phyloP scores from a whole-genome alignment of 2,113 vertebrate genomes.

The Polyodon spathula region DNA sequence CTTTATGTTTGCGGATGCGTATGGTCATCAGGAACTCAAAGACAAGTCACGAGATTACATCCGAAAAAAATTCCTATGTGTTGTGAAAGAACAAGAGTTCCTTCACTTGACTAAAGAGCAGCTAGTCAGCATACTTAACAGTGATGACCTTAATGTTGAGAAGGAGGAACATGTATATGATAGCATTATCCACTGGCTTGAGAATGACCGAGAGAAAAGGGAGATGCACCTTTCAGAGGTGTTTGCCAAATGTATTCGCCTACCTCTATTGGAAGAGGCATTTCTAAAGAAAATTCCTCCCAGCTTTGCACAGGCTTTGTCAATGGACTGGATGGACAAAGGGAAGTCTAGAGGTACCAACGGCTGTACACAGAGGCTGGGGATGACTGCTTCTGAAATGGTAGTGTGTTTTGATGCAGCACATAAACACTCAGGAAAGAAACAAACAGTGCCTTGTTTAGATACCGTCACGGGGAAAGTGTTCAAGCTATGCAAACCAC shows the following conservation, averaged over 20 bases:
- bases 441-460: conserved; percentile 98
- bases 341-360: conserved; percentile 69
- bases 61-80: conserved; percentile 91
- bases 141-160: conserved; percentile 93
- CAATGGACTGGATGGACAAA: conserved; percentile 75
- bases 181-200: conserved; percentile 93
- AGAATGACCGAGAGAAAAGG: conserved; percentile 74
- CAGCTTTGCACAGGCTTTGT: conserved; percentile 75
- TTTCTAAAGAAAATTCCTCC: conserved; percentile 85
- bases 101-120: conserved; percentile 93
- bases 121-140: conserved; percentile 88
- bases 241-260: conserved; percentile 91
- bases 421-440: conserved; percentile 99
- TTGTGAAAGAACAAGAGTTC: conserved; percentile 93
- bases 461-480: conserved; percentile 86
- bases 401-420: conserved; percentile 97
- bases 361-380: conserved; percentile 85
- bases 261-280: conserved; percentile 86
- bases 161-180: conserved; percentile 95
- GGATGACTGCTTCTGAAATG: conserved; percentile 98
- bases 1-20: conserved; percentile 96
- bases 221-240: conserved; percentile 79
- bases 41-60: conserved; percentile 92
- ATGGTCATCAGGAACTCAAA: conserved; percentile 86
- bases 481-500: conserved; percentile 97